phyloP scores from a whole-genome alignment of 2,113 vertebrate species.

The Rhynchomys soricoides region DNA sequence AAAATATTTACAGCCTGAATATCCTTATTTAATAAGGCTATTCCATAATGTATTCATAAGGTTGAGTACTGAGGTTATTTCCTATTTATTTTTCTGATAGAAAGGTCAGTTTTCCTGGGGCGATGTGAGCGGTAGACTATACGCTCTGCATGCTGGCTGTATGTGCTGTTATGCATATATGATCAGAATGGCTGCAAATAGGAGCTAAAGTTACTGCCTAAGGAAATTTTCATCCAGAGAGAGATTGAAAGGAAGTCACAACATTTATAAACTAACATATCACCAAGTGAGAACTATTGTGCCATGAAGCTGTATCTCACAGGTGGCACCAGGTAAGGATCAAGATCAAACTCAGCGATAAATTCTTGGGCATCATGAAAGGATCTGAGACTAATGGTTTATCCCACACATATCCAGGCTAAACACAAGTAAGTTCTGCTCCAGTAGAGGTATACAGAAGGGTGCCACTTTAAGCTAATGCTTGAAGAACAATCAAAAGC shows the following conservation, averaged over 20 bases:
- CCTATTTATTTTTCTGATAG: slow-evolving; percentile 66
- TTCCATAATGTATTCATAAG: slow-evolving; percentile 58
- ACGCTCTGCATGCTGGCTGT: background rate
- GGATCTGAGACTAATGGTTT: background rate
- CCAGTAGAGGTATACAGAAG: background rate
- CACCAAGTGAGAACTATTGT: slow-evolving; percentile 31
- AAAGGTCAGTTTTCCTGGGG: slow-evolving; percentile 65
- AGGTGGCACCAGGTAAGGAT: background rate
- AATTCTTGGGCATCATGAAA: background rate
- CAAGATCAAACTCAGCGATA: background rate
- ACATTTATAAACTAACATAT: slow-evolving; percentile 65
- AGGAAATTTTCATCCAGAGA: slow-evolving; percentile 51
- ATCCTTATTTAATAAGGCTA: slow-evolving; percentile 1
- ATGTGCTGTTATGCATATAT: background rate
- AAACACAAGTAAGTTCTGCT: background rate
- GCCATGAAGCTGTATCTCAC: background rate
- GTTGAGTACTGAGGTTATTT: slow-evolving; percentile 65
- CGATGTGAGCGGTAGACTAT: background rate
- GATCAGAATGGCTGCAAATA: slow-evolving; percentile 14
- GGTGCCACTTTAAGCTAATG: background rate
- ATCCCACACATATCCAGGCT: background rate
- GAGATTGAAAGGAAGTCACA: slow-evolving; percentile 71
- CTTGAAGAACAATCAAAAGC: background rate
- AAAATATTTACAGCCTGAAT: slow-evolving; percentile 48
- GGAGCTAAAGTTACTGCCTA: slow-evolving; percentile 48